Conservation (phyloP, 2,888 invertebrate species). For the Capitulum mitella region DNA sequence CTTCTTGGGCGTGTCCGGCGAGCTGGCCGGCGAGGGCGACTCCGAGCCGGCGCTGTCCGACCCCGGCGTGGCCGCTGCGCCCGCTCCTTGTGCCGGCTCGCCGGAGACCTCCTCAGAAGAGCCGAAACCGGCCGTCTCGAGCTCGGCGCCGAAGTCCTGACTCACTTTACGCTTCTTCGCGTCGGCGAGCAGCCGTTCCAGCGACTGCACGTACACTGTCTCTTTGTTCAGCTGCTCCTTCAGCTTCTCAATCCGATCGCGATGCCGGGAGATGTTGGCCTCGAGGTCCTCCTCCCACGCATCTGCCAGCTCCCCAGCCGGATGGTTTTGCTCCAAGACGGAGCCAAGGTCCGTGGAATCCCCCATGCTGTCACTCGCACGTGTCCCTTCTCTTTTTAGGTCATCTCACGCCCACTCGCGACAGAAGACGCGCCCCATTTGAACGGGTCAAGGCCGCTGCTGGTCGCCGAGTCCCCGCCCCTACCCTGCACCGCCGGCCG, state of each 20-base stretch:
- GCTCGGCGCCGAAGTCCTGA: slow-evolving; percentile 20
- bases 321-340: slow-evolving; percentile 43
- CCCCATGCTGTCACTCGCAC: neutral
- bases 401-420: neutral
- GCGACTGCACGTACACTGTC: slow-evolving; percentile 80
- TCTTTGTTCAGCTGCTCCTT: slow-evolving; percentile 74
- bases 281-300: slow-evolving; percentile 90
- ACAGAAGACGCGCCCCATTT: neutral
- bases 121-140: neutral
- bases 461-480: too few species aligned
- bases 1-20: slow-evolving; percentile 28
- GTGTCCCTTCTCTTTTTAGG: neutral
- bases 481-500: too few species aligned
- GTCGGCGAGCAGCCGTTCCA: slow-evolving; percentile 74
- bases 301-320: slow-evolving; percentile 79
- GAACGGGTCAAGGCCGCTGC: neutral
- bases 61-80: neutral
- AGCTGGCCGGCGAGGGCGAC: slow-evolving; percentile 27
- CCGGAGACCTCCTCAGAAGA: neutral
- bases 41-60: slow-evolving; percentile 11
- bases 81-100: too few species aligned
- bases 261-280: slow-evolving; percentile 80
- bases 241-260: slow-evolving; percentile 71
- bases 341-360: neutral
- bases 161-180: slow-evolving; percentile 70